Base-by-base conservation (phyloP, 2,113 vertebrate species). In the Holacanthus passer region DNA sequence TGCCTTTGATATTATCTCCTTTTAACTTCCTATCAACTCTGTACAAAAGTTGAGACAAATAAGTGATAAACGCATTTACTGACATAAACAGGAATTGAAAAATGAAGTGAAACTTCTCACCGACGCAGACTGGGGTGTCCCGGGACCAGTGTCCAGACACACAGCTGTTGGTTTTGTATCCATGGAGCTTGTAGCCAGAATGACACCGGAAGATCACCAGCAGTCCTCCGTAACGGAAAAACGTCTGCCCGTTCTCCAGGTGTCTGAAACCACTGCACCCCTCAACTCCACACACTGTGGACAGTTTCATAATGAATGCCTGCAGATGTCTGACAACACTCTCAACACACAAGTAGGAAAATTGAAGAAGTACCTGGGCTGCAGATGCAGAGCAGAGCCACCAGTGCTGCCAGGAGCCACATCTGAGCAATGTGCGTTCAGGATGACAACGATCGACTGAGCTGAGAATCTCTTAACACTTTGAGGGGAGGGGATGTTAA, bases 181-280 rank as follows among this genome's bases (percentile, higher is more conserved):
- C 94, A 29, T 94, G 81, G 45, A 95, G 83, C 79, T 84, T 91
- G 86, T 90, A 95, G 1, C 95, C 94, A 43, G 82, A 87, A 55
- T 79, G 89, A 70, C 94, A 95, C 55, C 78, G 85, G 80, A 93
- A 96, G 17, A 90, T 91, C 41, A 93, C 93, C 45, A 92, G 88
- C 67, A 95, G 84, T 19, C 94, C 95, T 5, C 91, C 70, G 12
- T 94, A 95, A 9, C 93, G 93, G 52, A 94, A 95, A 78, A 95
- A 95, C 1, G 88, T 94, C 59, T 87, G 89, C 4, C 94, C 94
- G 4, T 95, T 95, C 47, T 92, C 89, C 69, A 95, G 70, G 43
- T 94, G 85, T 48, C 59, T 87, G 9, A 95, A 83, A 24, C 70
- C 67, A 17, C 71, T 59, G 73, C 95, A 95, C n/a, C 43, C 32